These are phyloP conservation scores for Amiota mariae DNA, from an alignment of 2,888 invertebrate genomes.

Conservation along the genomic window DNA sequence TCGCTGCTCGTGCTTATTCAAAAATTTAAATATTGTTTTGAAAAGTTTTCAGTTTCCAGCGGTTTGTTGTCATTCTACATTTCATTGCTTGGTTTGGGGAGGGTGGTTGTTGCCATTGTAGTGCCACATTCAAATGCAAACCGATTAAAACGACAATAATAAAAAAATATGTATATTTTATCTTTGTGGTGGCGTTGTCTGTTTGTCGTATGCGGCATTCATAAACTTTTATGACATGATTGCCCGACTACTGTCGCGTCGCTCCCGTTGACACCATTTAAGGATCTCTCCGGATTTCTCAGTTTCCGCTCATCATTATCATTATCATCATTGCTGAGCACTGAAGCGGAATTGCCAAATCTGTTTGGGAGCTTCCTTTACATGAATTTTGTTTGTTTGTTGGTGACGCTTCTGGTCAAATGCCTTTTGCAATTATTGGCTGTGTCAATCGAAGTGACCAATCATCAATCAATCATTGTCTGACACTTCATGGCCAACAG, in stretches of 20 bases:
- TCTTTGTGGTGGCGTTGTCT: slow-evolving; percentile 31
- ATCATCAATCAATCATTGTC: slow-evolving; percentile 57
- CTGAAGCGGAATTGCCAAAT: slow-evolving; percentile 54
- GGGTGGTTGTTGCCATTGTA: slow-evolving; percentile 35
- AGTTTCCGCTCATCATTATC: neutral
- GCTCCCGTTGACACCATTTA: slow-evolving; percentile 61
- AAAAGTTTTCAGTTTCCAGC: slow-evolving; percentile 1
- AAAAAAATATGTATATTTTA: slow-evolving; percentile 45
- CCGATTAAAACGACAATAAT: slow-evolving; percentile 13
- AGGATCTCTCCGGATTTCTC: slow-evolving; percentile 17
- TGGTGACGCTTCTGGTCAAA: slow-evolving; percentile 11
- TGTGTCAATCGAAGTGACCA: slow-evolving; percentile 6
- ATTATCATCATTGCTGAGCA: slow-evolving; percentile 44
- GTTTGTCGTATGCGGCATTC: slow-evolving; percentile 47
- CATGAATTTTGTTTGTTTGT: no score
- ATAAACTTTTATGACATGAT: slow-evolving; percentile 57
- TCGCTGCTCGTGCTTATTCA: slow-evolving; percentile 8
- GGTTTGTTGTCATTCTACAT: slow-evolving; percentile 19
- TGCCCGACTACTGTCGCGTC: slow-evolving; percentile 17
- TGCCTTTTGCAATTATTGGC: slow-evolving; percentile 16
- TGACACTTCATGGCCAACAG: slow-evolving; percentile 49
- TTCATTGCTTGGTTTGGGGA: slow-evolving; percentile 47
- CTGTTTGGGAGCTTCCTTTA: slow-evolving; percentile 39
- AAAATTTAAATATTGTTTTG: slow-evolving; percentile 65
- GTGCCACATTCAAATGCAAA: neutral